phyloP scores from a whole-genome alignment of 2,888 invertebrate genomes.

The Andricus curvator region DNA sequence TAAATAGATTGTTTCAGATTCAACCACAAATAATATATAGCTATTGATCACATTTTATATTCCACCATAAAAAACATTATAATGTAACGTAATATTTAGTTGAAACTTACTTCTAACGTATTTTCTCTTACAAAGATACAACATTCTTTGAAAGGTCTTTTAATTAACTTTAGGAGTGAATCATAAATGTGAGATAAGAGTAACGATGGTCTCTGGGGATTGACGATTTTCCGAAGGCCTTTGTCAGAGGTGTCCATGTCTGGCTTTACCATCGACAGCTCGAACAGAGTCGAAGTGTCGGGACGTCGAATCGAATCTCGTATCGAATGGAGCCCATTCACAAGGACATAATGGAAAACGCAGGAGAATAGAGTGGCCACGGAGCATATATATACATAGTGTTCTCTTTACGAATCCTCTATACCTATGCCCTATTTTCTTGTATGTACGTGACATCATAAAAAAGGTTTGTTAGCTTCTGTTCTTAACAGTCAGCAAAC shows the following conservation, averaged over 20 bases:
- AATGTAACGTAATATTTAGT: background rate
- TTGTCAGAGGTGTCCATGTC: conserved; percentile 38
- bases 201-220: conserved; percentile 18
- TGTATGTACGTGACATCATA: background rate
- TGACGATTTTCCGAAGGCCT: conserved; percentile 18
- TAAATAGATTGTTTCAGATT: too few species aligned
- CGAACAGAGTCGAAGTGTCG: conserved; percentile 67
- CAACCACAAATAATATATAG: too few species aligned
- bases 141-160: too few species aligned
- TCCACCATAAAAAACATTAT: too few species aligned
- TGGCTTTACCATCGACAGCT: conserved; percentile 62
- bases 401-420: background rate
- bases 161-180: conserved; percentile 9
- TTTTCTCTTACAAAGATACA: background rate
- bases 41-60: too few species aligned
- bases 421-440: background rate
- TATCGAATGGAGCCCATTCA: conserved; percentile 68
- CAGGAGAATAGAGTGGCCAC: conserved; percentile 5
- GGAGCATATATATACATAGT: background rate
- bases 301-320: conserved; percentile 63
- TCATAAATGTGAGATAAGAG: conserved; percentile 19
- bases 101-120: background rate
- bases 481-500: background rate
- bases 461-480: conserved; percentile 8
- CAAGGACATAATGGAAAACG: conserved; percentile 60